Percentiles rank a stretch among this genome's conserved stretches.
These are phyloP conservation scores for Notamacropus eugenii DNA, from an alignment of 2,797 vertebrate genomes.

Conservation along the genomic window DNA sequence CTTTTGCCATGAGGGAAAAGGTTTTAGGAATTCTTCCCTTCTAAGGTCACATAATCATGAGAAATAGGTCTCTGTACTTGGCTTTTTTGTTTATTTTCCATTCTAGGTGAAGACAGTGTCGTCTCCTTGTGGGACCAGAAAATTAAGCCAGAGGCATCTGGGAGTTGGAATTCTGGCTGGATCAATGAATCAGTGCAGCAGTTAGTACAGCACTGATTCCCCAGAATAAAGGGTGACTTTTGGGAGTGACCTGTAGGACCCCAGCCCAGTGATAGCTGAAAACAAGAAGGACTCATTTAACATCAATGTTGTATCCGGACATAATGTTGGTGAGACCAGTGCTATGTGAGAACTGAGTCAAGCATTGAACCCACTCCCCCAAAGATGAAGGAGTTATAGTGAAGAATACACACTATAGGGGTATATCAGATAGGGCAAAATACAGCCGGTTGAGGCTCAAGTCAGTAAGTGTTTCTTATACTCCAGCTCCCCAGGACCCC, in stretches of 20 bases:
- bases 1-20: background rate
- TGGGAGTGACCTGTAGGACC: background rate
- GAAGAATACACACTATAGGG: background rate
- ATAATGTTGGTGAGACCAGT: background rate
- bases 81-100: background rate
- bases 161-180: background rate
- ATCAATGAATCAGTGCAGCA: background rate
- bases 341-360: background rate
- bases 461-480: background rate
- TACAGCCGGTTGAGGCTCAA: background rate
- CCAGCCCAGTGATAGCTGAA: background rate
- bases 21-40: background rate
- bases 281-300: background rate
- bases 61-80: background rate
- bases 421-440: background rate
- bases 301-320: background rate
- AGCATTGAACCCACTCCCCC: background rate
- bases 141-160: background rate
- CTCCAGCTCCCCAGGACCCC: background rate
- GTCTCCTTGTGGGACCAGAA: background rate
- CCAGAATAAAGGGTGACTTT: background rate
- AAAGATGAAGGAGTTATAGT: background rate
- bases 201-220: background rate
- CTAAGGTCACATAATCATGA: background rate
- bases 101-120: background rate